Conservation (phyloP, 2,113 vertebrate species). For the Protobothrops flavoviridis region DNA sequence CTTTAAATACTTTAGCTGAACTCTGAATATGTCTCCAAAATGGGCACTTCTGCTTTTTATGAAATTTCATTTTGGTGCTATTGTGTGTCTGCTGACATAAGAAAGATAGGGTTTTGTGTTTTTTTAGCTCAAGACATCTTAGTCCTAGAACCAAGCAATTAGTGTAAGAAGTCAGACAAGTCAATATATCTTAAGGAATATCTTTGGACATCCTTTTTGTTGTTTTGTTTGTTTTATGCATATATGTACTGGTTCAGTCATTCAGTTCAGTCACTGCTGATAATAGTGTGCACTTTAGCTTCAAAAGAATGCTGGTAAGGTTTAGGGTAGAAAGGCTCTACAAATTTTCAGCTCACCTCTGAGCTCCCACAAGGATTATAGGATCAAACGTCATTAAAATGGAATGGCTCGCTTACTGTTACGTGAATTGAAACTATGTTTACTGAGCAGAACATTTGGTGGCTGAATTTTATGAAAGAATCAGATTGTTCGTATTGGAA, state of each 20-base stretch:
- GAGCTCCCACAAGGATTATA: slow-evolving; percentile 57
- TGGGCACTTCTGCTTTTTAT: neutral
- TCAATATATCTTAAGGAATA: neutral
- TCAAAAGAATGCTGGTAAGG: slow-evolving; percentile 39
- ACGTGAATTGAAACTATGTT: slow-evolving; percentile 55
- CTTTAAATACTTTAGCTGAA: neutral
- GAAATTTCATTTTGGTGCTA: neutral
- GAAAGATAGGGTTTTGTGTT: neutral
- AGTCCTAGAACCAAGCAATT: neutral
- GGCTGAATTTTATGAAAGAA: slow-evolving; percentile 36
- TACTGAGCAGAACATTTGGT: slow-evolving; percentile 36
- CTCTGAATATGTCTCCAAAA: neutral
- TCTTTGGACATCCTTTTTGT: neutral
- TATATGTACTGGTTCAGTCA: slow-evolving; percentile 10
- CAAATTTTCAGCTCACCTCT: slow-evolving; percentile 63
- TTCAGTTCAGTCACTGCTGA: slow-evolving; percentile 32
- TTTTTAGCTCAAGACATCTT: neutral
- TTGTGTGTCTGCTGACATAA: neutral
- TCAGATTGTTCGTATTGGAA: slow-evolving; percentile 28
- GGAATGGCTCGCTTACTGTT: slow-evolving; percentile 56
- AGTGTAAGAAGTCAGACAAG: slow-evolving; percentile 2
- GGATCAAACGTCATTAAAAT: slow-evolving; percentile 67
- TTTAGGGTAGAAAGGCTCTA: slow-evolving; percentile 57
- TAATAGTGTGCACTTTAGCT: slow-evolving; percentile 36
- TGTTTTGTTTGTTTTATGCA: neutral